Conservation (phyloP, 2,797 vertebrate species). For the Coranthus polyacanthus region DNA sequence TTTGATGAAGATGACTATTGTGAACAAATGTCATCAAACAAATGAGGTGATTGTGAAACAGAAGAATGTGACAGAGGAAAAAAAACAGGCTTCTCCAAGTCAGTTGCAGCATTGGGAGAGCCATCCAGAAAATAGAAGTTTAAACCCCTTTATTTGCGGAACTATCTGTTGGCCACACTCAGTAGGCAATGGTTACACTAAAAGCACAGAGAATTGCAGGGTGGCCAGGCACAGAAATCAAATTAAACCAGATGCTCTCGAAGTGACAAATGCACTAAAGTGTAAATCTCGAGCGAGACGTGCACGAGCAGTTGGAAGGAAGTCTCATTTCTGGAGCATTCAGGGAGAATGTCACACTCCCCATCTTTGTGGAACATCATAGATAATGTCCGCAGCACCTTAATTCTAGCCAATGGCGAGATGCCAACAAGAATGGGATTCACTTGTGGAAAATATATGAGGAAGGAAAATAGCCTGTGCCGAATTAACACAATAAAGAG, state of each 20-base stretch:
- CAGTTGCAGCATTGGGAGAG: slow-evolving; percentile 59
- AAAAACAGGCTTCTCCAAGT: slow-evolving; percentile 47
- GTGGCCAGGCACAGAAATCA: slow-evolving; percentile 83
- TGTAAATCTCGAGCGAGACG: slow-evolving; percentile 75
- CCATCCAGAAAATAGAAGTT: slow-evolving; percentile 83
- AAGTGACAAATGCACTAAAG: slow-evolving; percentile 82
- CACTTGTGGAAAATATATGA: slow-evolving; percentile 35
- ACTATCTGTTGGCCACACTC: slow-evolving; percentile 85
- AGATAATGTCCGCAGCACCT: slow-evolving; percentile 62
- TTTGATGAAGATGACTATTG: slow-evolving; percentile 48
- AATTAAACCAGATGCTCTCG: slow-evolving; percentile 82
- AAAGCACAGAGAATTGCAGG: slow-evolving; percentile 82
- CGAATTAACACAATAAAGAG: slow-evolving; percentile 24
- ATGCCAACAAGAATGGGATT: slow-evolving; percentile 39
- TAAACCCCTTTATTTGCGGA: slow-evolving; percentile 85
- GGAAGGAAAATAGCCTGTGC: slow-evolving; percentile 2
- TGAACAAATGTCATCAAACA: slow-evolving; percentile 38
- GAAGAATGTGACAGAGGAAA: slow-evolving; percentile 14
- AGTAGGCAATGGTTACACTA: slow-evolving; percentile 80
- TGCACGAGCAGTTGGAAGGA: slow-evolving; percentile 48
- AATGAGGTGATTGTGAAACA: slow-evolving; percentile 25
- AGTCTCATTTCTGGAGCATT: slow-evolving; percentile 71
- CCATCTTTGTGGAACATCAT: slow-evolving; percentile 66
- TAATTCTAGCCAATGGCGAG: slow-evolving; percentile 50
- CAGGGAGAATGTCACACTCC: slow-evolving; percentile 73